A percentile compares a stretch with the other conserved stretches of the same genome.
phyloP scores from a whole-genome alignment of 2,888 invertebrate species.

The Chloroclysta siterata region DNA sequence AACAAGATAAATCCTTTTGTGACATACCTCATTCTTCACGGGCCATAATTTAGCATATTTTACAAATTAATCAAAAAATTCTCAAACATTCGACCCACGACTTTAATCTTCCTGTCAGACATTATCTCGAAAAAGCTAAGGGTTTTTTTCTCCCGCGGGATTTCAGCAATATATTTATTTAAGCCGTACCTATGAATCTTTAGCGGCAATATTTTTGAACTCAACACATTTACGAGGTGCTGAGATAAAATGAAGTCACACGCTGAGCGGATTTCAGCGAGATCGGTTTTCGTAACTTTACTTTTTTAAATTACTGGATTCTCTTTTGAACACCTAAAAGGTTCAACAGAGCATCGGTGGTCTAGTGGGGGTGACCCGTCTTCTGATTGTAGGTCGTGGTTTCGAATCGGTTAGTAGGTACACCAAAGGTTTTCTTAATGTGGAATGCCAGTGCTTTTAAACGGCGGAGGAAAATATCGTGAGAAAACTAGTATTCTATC shows the following conservation, averaged over 20 bases:
- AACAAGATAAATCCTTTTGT: neutral
- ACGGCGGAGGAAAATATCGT: too few relatives aligned
- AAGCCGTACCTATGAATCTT: slow-evolving; percentile 50
- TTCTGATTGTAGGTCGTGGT: too few relatives aligned
- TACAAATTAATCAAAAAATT: slow-evolving; percentile 17
- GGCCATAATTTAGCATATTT: slow-evolving; percentile 18
- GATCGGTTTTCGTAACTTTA: slow-evolving; percentile 8
- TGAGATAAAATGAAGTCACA: slow-evolving; percentile 69
- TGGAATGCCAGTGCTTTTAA: too few relatives aligned
- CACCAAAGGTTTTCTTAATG: too few relatives aligned
- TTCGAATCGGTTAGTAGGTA: too few relatives aligned
- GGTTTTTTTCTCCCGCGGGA: slow-evolving; percentile 19
- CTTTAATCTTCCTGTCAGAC: slow-evolving; percentile 22
- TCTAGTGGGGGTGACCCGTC: too few relatives aligned
- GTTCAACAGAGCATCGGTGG: too few relatives aligned
- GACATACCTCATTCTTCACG: neutral
- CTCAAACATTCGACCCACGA: slow-evolving; percentile 16
- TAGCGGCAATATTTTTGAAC: slow-evolving; percentile 53
- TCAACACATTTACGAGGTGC: slow-evolving; percentile 61
- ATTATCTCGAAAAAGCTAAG: slow-evolving; percentile 21
- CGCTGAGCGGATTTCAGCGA: slow-evolving; percentile 45
- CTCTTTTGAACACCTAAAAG: neutral
- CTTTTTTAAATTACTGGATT: slow-evolving; percentile 21
- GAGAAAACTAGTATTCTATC: too few relatives aligned
- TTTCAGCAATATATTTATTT: slow-evolving; percentile 40